phyloP scores from a whole-genome alignment of 2,888 invertebrate species.

The Biston stratarius region DNA sequence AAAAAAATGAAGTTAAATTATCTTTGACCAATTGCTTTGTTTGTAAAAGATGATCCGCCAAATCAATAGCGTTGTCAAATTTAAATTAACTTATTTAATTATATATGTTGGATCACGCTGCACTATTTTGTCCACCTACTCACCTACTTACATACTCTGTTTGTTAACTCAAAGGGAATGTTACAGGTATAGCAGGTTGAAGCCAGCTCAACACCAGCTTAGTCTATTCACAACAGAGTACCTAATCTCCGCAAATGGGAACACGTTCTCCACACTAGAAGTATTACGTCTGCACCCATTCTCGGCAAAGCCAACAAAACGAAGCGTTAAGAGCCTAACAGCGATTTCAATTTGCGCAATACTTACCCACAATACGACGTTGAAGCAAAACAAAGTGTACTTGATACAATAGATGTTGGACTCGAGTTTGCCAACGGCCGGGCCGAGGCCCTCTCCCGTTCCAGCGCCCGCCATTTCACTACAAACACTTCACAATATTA shows the following conservation, averaged over 20 bases:
- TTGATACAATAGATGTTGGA: conserved; percentile 93
- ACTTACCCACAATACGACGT: conserved; percentile 93
- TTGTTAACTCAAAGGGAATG: not conserved
- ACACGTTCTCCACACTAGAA: conserved; percentile 19
- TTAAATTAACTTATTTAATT: too few relatives aligned
- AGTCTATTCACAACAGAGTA: too few relatives aligned
- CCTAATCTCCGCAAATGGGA: conserved; percentile 25
- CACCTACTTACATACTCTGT: not conserved
- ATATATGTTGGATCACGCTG: too few relatives aligned
- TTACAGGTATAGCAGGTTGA: conserved; percentile 17
- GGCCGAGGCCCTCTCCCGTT: conserved; percentile 80
- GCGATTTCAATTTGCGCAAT: conserved; percentile 46
- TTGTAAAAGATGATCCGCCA: too few relatives aligned
- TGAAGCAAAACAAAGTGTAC: conserved; percentile 93
- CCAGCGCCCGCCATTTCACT: conserved; percentile 86
- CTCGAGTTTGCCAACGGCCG: conserved; percentile 88
- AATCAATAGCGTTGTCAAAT: too few relatives aligned
- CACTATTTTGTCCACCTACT: not conserved
- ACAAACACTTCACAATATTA: conserved; percentile 53
- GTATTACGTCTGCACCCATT: conserved; percentile 21
- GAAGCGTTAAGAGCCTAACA: conserved; percentile 39
- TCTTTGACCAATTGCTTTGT: too few relatives aligned
- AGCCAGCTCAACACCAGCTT: conserved; percentile 3
- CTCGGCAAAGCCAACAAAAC: conserved; percentile 49
- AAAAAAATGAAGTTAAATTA: too few relatives aligned